Conservation (phyloP, 2,888 invertebrate genomes). For the Synanthedon tipuliformis region DNA sequence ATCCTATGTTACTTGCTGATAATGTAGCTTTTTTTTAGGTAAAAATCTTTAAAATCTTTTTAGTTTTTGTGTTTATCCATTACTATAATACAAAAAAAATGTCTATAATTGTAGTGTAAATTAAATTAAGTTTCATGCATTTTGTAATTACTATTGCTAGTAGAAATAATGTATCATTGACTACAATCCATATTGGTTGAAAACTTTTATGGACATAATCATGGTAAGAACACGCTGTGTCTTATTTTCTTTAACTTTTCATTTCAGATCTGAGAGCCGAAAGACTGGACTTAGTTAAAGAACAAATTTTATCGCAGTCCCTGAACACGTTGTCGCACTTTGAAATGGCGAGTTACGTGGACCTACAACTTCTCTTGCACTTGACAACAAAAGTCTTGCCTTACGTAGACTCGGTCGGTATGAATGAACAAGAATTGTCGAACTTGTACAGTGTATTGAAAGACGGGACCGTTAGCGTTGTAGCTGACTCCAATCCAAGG, state of each 20-base stretch:
- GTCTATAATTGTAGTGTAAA: too few relatives aligned
- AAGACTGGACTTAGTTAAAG: slow-evolving; percentile 73
- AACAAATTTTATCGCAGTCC: slow-evolving; percentile 74
- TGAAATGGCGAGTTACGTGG: slow-evolving; percentile 89
- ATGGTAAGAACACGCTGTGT: not conserved
- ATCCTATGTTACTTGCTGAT: too few relatives aligned
- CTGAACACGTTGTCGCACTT: slow-evolving; percentile 78
- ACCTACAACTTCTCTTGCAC: slow-evolving; percentile 75
- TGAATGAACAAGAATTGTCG: slow-evolving; percentile 89
- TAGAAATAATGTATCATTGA: too few relatives aligned
- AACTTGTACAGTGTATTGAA: slow-evolving; percentile 79
- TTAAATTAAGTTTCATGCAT: too few relatives aligned
- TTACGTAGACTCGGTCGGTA: slow-evolving; percentile 83
- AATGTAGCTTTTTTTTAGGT: too few relatives aligned
- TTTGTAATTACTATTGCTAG: too few relatives aligned
- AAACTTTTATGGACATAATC: too few relatives aligned
- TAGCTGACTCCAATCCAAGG: slow-evolving; percentile 83
- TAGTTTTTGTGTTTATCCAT: too few relatives aligned
- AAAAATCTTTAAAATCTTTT: too few relatives aligned
- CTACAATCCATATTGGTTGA: too few relatives aligned
- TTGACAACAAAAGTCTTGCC: slow-evolving; percentile 77
- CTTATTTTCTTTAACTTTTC: slow-evolving; percentile 11
- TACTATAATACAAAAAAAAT: too few relatives aligned
- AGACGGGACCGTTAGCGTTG: slow-evolving; percentile 77
- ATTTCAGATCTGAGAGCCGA: slow-evolving; percentile 71